Conservation (phyloP, 2,888 invertebrate genomes). For the Coelopa pilipes region DNA sequence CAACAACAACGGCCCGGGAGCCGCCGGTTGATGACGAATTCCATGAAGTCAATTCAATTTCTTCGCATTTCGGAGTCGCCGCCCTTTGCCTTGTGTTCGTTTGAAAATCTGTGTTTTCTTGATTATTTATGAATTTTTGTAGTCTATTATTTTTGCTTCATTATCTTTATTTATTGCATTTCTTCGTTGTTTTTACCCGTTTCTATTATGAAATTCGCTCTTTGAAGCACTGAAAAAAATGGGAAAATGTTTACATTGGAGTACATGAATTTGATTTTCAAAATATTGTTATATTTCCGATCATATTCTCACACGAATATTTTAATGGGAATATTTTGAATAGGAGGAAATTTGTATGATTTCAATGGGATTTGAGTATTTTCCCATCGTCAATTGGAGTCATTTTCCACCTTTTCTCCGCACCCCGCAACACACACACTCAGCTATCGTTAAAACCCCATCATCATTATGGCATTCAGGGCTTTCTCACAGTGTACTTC, state of each 20-base stretch:
- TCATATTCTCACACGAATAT: too few species aligned
- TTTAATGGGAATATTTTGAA: too few species aligned
- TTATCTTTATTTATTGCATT: not conserved
- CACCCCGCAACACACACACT: not conserved
- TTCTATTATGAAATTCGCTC: not conserved
- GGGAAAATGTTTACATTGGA: too few species aligned
- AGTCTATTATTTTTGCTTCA: not conserved
- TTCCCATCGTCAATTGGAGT: not conserved
- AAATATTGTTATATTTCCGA: too few species aligned
- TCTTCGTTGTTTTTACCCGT: not conserved
- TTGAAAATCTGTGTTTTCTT: not conserved
- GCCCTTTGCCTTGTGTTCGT: too few species aligned
- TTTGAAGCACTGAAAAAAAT: conserved; percentile 4
- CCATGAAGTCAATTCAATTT: too few species aligned
- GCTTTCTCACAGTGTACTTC: not conserved
- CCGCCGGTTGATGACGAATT: too few species aligned
- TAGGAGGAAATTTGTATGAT: not conserved
- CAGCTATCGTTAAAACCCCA: not conserved
- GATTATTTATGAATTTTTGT: not conserved
- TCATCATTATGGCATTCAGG: too few species aligned
- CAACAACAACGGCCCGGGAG: too few species aligned
- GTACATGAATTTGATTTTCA: too few species aligned
- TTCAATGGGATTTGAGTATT: not conserved
- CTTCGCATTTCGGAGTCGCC: too few species aligned
- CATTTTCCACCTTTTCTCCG: not conserved